These are phyloP conservation scores for Sussaba pulchella DNA, from an alignment of 2,888 invertebrate genomes.

Conservation along the genomic window DNA sequence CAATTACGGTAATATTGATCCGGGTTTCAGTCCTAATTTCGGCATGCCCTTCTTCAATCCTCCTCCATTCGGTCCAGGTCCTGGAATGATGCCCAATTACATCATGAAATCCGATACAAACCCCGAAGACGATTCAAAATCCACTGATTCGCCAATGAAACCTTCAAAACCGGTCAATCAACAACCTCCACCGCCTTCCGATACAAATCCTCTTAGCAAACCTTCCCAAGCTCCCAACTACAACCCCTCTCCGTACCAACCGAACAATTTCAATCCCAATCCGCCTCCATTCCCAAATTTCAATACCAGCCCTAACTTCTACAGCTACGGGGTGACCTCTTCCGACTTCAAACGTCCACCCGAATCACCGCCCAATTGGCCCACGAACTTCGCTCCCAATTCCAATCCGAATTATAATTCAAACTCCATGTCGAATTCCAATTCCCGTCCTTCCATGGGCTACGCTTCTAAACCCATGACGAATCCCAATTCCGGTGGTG, in stretches of 20 bases:
- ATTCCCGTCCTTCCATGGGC: slow-evolving; percentile 4
- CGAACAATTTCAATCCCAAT: slow-evolving; percentile 33
- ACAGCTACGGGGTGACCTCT: slow-evolving; percentile 44
- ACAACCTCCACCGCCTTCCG: slow-evolving; percentile 13
- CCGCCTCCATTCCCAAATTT: slow-evolving; percentile 1
- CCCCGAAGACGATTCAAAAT: neutral
- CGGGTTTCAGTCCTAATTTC: slow-evolving; percentile 58
- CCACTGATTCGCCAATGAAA: neutral
- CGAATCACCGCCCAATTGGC: slow-evolving; percentile 20
- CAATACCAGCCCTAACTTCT: slow-evolving; percentile 14
- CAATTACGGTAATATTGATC: slow-evolving; percentile 44
- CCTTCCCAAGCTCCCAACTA: slow-evolving; percentile 6
- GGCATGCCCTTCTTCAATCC: slow-evolving; percentile 37
- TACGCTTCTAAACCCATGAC: slow-evolving; percentile 21
- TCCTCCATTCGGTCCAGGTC: slow-evolving; percentile 27
- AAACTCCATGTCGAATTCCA: slow-evolving; percentile 29
- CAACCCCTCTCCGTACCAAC: neutral
- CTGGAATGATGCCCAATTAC: slow-evolving; percentile 51
- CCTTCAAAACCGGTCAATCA: slow-evolving; percentile 8
- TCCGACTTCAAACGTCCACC: slow-evolving; percentile 49
- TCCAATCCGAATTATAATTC: slow-evolving; percentile 9
- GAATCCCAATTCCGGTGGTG: slow-evolving; percentile 46
- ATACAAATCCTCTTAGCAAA: slow-evolving; percentile 5
- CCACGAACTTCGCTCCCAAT: slow-evolving; percentile 7
- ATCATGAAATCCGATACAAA: slow-evolving; percentile 27